phyloP scores from a whole-genome alignment of 2,113 vertebrate species.

The Corapipo altera region DNA sequence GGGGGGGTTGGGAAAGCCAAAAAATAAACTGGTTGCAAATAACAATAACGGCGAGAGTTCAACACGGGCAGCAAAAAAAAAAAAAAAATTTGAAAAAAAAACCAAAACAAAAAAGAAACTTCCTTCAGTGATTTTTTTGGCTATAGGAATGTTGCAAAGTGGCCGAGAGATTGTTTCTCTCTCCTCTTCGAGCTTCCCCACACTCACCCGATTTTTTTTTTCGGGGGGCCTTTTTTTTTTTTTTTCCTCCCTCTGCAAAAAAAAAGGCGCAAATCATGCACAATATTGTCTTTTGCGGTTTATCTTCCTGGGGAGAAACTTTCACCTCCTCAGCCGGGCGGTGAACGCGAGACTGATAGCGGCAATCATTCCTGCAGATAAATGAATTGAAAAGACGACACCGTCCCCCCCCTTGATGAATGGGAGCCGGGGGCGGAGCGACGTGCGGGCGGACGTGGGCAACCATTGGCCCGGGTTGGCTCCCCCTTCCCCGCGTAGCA shows the following conservation, averaged over 20 bases:
- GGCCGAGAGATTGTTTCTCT: constrained; percentile 45
- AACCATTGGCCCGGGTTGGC: constrained; percentile 80
- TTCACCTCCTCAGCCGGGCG: constrained; percentile 99
- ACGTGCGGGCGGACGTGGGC: constrained; percentile 76
- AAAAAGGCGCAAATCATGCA: constrained; percentile 88
- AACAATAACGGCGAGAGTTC: constrained; percentile 49
- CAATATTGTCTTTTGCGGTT: constrained; percentile 99
- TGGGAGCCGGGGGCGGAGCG: constrained; percentile 89
- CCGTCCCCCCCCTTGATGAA: constrained; percentile 99
- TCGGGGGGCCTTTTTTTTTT: neutral
- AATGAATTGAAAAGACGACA: constrained; percentile 99
- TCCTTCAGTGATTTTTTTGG: constrained; percentile 61
- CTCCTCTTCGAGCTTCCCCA: constrained; percentile 13
- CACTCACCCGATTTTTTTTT: constrained; percentile 39
- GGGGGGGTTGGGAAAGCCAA: constrained; percentile 29
- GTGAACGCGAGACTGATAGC: constrained; percentile 99
- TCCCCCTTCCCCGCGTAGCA: constrained; percentile 78
- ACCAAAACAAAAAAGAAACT: constrained; percentile 45
- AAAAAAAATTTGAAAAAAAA: neutral
- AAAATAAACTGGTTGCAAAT: constrained; percentile 41
- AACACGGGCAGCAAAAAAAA: neutral
- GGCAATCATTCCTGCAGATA: constrained; percentile 99
- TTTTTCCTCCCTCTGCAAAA: constrained; percentile 80
- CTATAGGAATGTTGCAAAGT: constrained; percentile 72
- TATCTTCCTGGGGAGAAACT: constrained; percentile 99